A percentile compares a stretch with the other conserved stretches of the same genome.
Conservation (phyloP, 1,140 invertebrate genomes). For the Maniola jurtina region DNA sequence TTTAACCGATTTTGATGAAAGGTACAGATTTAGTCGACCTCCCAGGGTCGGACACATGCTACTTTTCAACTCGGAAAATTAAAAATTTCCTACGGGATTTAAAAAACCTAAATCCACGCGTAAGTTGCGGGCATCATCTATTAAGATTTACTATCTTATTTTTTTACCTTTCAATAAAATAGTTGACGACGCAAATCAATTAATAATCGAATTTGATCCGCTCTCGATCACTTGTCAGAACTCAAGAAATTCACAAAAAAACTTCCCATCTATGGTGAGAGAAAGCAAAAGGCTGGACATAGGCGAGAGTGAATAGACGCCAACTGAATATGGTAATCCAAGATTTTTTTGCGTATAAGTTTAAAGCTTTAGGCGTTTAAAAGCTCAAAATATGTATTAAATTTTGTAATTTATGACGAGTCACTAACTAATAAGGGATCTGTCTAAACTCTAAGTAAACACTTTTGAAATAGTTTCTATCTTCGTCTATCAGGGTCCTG, state of each 20-base stretch:
- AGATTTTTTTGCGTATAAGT: neutral
- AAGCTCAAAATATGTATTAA: neutral
- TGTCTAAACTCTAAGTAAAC: neutral
- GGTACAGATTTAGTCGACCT: too few relatives aligned
- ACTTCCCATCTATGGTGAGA: conserved; percentile 9
- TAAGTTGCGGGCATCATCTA: too few relatives aligned
- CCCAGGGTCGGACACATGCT: too few relatives aligned
- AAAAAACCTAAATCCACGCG: too few relatives aligned
- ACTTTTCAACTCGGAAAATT: too few relatives aligned
- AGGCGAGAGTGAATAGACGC: conserved; percentile 9
- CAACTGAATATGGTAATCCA: conserved; percentile 13
- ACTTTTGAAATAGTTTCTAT: too few relatives aligned
- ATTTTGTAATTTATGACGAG: too few relatives aligned
- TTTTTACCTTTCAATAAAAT: neutral
- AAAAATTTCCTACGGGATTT: too few relatives aligned
- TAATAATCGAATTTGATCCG: conserved; percentile 11
- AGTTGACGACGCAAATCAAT: conserved; percentile 3
- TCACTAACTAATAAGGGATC: neutral
- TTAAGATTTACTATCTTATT: too few relatives aligned
- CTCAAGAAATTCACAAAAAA: conserved; percentile 10
- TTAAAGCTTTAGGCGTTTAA: neutral
- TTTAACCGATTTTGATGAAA: too few relatives aligned
- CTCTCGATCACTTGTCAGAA: conserved; percentile 15
- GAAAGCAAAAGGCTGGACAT: neutral
- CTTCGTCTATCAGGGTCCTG: too few relatives aligned